Conservation (phyloP, 2,888 invertebrate genomes). For the Hyposoter dolosus region DNA sequence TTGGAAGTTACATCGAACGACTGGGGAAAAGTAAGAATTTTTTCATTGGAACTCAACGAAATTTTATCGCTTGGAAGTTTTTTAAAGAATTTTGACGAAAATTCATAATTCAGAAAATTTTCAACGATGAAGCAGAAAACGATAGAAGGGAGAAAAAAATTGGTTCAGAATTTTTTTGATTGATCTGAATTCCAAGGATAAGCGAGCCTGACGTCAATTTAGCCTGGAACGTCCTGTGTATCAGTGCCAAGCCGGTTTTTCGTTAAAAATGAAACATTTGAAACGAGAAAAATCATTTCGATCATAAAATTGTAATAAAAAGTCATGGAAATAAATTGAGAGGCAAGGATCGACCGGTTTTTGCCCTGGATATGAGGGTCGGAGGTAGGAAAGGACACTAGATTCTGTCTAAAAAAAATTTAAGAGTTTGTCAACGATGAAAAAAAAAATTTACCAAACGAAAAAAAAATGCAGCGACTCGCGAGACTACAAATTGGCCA, state of each 20-base stretch:
- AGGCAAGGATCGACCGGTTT: constrained; percentile 20
- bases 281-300: not conserved
- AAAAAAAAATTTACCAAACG: not conserved
- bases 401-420: not conserved
- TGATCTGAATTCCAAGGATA: not conserved
- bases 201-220: not conserved
- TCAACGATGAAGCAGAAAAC: not conserved
- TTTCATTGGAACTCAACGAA: not conserved
- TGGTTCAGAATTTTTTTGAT: not conserved
- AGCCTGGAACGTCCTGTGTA: not conserved
- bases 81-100: no score
- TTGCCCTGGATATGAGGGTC: not conserved
- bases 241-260: not conserved
- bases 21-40: not conserved
- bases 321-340: constrained; percentile 21
- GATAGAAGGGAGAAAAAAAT: not conserved
- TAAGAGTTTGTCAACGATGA: not conserved
- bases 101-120: not conserved
- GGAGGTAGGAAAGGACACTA: not conserved
- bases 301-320: not conserved
- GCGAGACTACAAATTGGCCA: not conserved
- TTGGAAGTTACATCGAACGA: not conserved
- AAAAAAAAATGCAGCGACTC: not conserved
- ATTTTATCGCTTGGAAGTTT: not conserved
- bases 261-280: constrained; percentile 16